Evolutionary conservation across 1,140 invertebrate genomes (phyloP), one percentile per base, ranked within the genome.

Genomic region (Orchesella cincta): DNA sequence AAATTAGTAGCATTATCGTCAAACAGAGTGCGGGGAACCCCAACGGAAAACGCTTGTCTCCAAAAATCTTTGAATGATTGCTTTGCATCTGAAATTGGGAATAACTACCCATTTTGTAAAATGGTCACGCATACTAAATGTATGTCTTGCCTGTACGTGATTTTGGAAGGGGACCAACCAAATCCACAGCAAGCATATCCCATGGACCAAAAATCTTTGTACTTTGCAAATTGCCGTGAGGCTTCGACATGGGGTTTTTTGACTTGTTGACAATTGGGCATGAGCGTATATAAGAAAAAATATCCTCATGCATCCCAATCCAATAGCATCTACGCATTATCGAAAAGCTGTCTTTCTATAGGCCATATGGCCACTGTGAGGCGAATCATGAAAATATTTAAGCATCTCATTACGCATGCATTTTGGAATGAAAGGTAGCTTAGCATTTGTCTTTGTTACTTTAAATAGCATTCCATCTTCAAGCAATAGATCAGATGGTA

Each of bases 1-100:
- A 84, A 83, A 29, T 84, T 78, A 0, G 74, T 77, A 0, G 80
- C 82, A 64, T 84, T 84, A 76, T 84, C 83, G n/a, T n/a, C 0
- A 76, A 70, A 0, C 83, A 84, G 36, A 0, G 72, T 72, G 1
- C 70, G 20, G 0, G 83, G 82, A 72, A 81, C 81, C 23, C 82
- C 83, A 75, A 78, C 83, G 1, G 80, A 64, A 75, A 83, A 84
- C 1, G 82, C 74, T n/a, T 84, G 80, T 8, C 77, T 72, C 20
- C 16, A 83, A 26, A 12, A 72, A 73, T 1, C 46, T 46, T 0
- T 74, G 74, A 26, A 82, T 82, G 26, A 0, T 52, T 1, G 76
- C 73, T 64, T 16, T 78, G 70, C 39, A 20, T 70, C 73, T 5
- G 82, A 78, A 14, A 83, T 26, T 18, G 64, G 73, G 0, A 83